These are phyloP conservation scores for Solenopsis invicta DNA, from an alignment of 1,140 invertebrate genomes.

Conservation along the genomic window DNA sequence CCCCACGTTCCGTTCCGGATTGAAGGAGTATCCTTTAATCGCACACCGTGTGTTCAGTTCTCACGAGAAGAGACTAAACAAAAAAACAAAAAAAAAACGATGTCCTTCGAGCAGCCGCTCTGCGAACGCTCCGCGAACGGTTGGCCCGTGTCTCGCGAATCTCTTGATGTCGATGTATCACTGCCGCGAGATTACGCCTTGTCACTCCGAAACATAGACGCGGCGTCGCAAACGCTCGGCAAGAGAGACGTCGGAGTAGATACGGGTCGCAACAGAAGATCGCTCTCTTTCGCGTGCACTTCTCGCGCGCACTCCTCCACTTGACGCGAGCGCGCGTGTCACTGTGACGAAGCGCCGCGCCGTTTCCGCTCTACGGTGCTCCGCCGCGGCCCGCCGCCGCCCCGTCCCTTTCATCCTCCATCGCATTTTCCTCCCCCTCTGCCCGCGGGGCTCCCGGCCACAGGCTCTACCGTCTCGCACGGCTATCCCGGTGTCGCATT, in stretches of 20 bases:
- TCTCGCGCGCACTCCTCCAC: conserved; percentile 82
- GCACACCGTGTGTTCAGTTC: not conserved
- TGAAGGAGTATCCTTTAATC: not conserved
- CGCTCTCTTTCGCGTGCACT: conserved; percentile 67
- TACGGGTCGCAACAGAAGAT: conserved; percentile 35
- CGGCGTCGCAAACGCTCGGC: not conserved
- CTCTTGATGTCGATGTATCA: not conserved
- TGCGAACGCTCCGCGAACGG: not conserved
- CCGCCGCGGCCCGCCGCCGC: conserved; percentile 40
- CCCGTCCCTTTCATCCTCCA: conserved; percentile 53
- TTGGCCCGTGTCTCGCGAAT: not conserved
- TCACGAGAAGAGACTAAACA: not conserved
- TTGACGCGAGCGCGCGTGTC: conserved; percentile 87
- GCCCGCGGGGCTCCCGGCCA: conserved; percentile 28
- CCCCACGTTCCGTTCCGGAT: not conserved
- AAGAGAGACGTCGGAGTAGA: conserved; percentile 35
- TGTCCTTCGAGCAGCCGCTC: not conserved
- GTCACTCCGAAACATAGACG: not conserved
- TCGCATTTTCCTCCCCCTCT: conserved; percentile 40
- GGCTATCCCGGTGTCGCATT: conserved; percentile 59
- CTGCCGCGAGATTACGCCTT: not conserved
- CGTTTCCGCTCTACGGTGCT: conserved; percentile 85
- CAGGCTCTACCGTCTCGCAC: conserved; percentile 53
- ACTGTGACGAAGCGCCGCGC: conserved; percentile 84
- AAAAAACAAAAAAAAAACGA: not conserved